Evolutionary conservation across 2,113 vertebrate genomes (phyloP).

Genomic region (Strix aluco): DNA sequence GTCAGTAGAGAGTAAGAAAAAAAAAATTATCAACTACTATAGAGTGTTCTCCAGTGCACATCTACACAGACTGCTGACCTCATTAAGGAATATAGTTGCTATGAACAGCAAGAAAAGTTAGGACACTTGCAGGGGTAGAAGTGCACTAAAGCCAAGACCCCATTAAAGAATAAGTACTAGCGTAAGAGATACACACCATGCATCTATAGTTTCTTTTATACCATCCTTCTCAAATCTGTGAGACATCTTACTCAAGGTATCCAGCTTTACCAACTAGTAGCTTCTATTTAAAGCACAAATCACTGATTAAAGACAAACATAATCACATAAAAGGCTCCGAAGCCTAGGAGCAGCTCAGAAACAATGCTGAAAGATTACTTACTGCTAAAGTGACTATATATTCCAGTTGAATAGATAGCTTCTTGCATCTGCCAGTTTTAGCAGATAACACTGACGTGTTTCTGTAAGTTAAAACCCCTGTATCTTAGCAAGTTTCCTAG

Average conservation of each 20-base stretch:
- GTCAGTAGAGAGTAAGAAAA: neutral
- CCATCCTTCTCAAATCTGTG: neutral
- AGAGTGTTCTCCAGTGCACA: neutral
- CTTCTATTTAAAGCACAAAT: neutral
- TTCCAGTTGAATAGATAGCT: neutral
- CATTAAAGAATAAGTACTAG: neutral
- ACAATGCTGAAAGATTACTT: neutral
- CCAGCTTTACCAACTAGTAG: neutral
- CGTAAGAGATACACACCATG: neutral
- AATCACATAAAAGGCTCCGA: neutral
- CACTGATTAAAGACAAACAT: neutral
- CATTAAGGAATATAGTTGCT: neutral
- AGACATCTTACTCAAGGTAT: neutral
- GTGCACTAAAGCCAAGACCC: neutral
- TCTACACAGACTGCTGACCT: neutral
- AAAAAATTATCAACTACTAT: too few species aligned
- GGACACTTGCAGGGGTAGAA: neutral
- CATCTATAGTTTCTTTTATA: neutral
- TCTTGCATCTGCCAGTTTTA: neutral
- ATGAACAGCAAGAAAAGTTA: neutral
- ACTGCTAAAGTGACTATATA: neutral
- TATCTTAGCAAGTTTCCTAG: neutral
- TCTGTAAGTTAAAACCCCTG: accelerated
- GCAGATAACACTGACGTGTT: neutral
- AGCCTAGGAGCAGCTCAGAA: neutral